Percentiles rank a stretch among this genome's conserved stretches.
Evolutionary conservation across 2,113 vertebrate genomes (phyloP).

Genomic region (Eptesicus fuscus): DNA sequence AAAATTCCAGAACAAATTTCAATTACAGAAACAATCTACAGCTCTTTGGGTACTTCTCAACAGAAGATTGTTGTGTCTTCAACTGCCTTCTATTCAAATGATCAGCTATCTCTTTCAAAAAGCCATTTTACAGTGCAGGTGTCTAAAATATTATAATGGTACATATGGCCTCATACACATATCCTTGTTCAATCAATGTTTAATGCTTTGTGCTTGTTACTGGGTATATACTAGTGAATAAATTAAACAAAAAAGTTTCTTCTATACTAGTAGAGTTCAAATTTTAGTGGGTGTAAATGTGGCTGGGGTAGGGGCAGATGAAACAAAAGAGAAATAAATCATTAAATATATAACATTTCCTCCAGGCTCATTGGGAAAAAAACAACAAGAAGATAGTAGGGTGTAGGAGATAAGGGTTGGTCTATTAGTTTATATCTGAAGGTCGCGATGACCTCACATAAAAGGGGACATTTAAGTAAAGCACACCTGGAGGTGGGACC

Average conservation of each 20-base stretch:
- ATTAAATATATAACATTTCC: background rate
- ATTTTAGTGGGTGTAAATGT: background rate
- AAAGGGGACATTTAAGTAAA: background rate
- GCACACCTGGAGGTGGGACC: fast-evolving
- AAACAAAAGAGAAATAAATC: background rate
- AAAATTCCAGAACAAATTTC: background rate
- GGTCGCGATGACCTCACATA: background rate
- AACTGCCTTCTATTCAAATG: background rate
- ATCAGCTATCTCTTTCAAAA: background rate
- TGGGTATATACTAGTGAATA: background rate
- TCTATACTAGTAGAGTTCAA: background rate
- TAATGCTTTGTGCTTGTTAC: background rate
- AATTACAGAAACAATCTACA: background rate
- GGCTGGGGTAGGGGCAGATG: background rate
- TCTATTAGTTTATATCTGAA: background rate
- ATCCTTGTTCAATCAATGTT: background rate
- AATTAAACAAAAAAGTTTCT: background rate
- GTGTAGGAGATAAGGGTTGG: fast-evolving
- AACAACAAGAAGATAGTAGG: background rate
- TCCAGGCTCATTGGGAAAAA: background rate
- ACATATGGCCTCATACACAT: too few species aligned
- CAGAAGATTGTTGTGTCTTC: background rate
- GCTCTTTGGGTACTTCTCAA: background rate
- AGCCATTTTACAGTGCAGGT: background rate
- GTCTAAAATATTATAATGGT: background rate